Evolutionary conservation across 2,888 invertebrate genomes (phyloP).

Genomic region (Choreutis nemorana): DNA sequence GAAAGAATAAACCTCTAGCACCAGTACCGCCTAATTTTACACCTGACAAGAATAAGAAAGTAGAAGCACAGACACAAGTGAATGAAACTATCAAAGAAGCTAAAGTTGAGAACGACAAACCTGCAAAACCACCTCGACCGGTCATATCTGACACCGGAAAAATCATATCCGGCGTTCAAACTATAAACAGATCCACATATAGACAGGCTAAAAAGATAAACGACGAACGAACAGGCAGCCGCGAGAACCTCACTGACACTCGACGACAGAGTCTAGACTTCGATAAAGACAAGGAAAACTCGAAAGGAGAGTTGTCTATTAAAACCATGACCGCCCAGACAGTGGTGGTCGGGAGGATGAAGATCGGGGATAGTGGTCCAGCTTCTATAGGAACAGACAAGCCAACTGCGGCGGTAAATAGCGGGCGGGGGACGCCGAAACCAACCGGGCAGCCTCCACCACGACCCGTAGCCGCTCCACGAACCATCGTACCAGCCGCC

Average conservation of each 20-base stretch:
- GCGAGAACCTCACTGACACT: constrained; percentile 45
- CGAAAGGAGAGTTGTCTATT: constrained; percentile 31
- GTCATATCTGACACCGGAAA: constrained; percentile 56
- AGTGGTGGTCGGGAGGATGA: constrained; percentile 47
- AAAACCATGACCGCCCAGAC: constrained; percentile 51
- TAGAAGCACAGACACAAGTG: constrained; percentile 25
- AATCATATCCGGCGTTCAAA: constrained; percentile 62
- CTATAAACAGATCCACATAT: constrained; percentile 68
- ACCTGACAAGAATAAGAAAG: constrained; percentile 49
- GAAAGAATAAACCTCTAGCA: constrained; percentile 79
- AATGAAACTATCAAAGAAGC: constrained; percentile 22
- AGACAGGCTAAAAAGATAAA: constrained; percentile 56
- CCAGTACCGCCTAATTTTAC: constrained; percentile 73
- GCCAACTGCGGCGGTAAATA: constrained; percentile 18
- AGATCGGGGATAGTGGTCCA: constrained; percentile 47
- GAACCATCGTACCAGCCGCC: constrained; percentile 36
- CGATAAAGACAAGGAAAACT: constrained; percentile 51
- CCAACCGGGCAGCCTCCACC: constrained; percentile 64
- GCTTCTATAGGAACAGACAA: constrained; percentile 20
- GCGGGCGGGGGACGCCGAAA: constrained; percentile 24
- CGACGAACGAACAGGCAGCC: constrained; percentile 43
- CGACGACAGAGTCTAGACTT: constrained; percentile 65
- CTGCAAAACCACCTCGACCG: constrained; percentile 73
- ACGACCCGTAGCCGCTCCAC: constrained; percentile 56
- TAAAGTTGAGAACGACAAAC: constrained; percentile 50